A percentile compares a stretch with the other conserved stretches of the same genome.
Evolutionary conservation across 2,888 invertebrate species (phyloP).

Genomic region (Pocota personata): DNA sequence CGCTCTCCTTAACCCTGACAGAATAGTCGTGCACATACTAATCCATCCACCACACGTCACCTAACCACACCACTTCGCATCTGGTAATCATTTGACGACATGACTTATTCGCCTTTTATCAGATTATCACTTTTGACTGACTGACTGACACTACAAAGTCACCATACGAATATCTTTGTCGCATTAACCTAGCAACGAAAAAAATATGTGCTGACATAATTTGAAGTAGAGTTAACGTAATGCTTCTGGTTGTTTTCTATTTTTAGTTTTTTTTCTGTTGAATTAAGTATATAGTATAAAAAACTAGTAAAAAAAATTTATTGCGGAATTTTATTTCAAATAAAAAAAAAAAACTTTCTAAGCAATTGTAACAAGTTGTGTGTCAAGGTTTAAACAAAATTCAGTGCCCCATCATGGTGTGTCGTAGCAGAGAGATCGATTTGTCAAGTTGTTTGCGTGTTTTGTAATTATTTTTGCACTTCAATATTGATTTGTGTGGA

Average conservation of each 20-base stretch:
- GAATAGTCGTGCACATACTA: background rate
- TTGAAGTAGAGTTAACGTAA: constrained; percentile 32
- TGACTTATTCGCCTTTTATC: background rate
- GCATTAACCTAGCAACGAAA: constrained; percentile 57
- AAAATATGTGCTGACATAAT: constrained; percentile 52
- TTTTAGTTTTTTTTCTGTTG: constrained; percentile 31
- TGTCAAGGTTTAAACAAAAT: constrained; percentile 60
- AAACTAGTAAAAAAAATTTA: background rate
- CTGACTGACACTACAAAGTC: constrained; percentile 21
- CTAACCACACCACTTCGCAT: background rate
- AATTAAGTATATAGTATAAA: background rate
- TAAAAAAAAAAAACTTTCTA: constrained; percentile 27
- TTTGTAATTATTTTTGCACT: constrained; percentile 5
- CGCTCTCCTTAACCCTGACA: constrained; percentile 1
- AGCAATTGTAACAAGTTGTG: constrained; percentile 30
- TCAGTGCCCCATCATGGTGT: constrained; percentile 29
- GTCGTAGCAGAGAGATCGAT: background rate
- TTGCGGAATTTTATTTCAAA: constrained; percentile 11
- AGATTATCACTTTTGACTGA: constrained; percentile 6
- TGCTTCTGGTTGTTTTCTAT: constrained; percentile 27
- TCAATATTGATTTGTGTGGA: background rate
- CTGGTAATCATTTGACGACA: background rate
- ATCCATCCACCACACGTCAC: background rate
- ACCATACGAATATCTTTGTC: constrained; percentile 35
- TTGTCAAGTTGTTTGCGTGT: constrained; percentile 20